phyloP scores from a whole-genome alignment of 2,113 vertebrate genomes.

The Asarcornis scutulata region DNA sequence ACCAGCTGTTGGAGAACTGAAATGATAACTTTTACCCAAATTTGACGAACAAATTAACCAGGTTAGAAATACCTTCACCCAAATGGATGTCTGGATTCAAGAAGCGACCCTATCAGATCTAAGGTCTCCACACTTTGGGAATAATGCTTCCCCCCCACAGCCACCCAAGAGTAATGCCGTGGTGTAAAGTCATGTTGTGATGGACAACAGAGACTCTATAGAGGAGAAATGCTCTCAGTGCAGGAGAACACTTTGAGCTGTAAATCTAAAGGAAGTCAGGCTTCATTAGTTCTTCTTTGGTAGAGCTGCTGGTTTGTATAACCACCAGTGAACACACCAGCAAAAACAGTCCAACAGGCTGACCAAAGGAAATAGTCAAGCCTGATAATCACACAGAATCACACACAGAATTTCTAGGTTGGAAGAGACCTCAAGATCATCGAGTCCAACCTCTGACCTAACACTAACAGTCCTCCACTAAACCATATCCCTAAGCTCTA shows the following conservation, averaged over 20 bases:
- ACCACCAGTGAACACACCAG: neutral
- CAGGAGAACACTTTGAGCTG: neutral
- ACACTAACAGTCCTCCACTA: no score
- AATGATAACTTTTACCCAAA: neutral
- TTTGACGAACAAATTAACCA: neutral
- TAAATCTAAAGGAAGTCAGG: neutral
- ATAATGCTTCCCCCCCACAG: neutral
- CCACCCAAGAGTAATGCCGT: neutral
- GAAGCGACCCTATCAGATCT: rapidly evolving
- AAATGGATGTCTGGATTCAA: neutral
- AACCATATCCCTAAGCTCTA: no score
- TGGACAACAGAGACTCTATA: neutral
- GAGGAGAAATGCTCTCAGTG: neutral
- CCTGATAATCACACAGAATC: neutral
- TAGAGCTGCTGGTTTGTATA: neutral
- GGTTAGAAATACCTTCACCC: neutral
- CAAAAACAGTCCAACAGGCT: neutral
- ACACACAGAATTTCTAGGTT: no score
- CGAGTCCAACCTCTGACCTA: no score
- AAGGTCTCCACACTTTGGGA: neutral
- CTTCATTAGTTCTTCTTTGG: neutral
- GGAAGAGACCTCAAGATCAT: no score
- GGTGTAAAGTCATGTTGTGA: neutral
- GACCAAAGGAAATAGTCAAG: neutral
- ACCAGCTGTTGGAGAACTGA: neutral